A percentile compares a stretch with the other conserved stretches of the same genome.
Conservation (phyloP, 2,888 invertebrate genomes). For the Rhagonycha lutea region DNA sequence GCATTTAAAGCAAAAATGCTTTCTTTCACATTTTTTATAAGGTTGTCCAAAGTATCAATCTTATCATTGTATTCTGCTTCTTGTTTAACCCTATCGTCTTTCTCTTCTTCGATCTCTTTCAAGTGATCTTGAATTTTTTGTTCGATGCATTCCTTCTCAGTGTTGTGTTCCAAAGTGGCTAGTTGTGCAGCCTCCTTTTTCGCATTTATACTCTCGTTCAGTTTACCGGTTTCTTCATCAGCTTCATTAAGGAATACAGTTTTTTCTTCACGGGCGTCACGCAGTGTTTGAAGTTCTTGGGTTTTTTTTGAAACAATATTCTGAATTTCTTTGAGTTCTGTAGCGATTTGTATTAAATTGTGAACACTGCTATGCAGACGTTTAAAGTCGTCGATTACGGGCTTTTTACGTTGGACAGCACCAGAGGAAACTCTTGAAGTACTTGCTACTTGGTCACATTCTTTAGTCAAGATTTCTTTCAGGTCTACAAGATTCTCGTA, state of each 20-base stretch:
- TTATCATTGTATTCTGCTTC: background rate
- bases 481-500: background rate
- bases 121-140: background rate
- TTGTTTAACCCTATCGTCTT: background rate
- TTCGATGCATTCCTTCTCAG: background rate
- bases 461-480: background rate
- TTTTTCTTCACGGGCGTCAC: background rate
- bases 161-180: background rate
- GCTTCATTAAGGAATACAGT: background rate
- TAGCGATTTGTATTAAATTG: background rate
- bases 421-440: background rate
- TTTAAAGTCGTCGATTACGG: conserved; percentile 3
- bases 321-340: background rate
- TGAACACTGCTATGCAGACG: background rate
- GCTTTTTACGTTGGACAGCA: background rate
- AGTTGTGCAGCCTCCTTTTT: background rate
- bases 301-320: background rate
- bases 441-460: background rate
- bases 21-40: background rate
- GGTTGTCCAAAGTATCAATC: background rate
- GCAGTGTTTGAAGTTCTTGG: background rate
- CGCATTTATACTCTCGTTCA: background rate
- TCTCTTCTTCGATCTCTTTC: background rate
- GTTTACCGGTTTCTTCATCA: background rate
- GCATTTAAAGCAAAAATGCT: background rate